Evolutionary conservation across 2,888 invertebrate genomes (phyloP).

Genomic region (Drosophila greeni): DNA sequence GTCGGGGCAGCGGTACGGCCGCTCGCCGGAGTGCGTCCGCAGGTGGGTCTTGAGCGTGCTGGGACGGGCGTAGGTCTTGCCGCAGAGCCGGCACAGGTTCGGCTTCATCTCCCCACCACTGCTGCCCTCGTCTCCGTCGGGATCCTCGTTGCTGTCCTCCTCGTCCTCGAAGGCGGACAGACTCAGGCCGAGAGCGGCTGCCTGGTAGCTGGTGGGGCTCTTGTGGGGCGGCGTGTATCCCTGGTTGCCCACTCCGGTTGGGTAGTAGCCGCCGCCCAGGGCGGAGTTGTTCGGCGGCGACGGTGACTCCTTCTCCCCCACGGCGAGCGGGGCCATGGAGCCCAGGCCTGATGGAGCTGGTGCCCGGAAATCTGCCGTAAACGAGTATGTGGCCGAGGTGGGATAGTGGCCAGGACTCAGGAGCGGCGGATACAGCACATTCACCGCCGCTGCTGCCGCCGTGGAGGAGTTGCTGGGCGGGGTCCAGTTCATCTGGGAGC

Average conservation of each 20-base stretch:
- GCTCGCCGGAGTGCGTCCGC: constrained; percentile 96
- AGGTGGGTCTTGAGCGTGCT: constrained; percentile 98
- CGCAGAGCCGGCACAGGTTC: constrained; percentile 95
- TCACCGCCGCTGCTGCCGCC: constrained; percentile 82
- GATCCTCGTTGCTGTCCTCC: constrained; percentile 82
- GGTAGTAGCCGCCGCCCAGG: constrained; percentile 77
- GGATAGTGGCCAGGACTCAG: constrained; percentile 84
- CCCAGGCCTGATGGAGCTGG: constrained; percentile 80
- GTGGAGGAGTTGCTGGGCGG: constrained; percentile 82
- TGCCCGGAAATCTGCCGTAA: constrained; percentile 89
- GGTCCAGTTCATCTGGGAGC: constrained; percentile 88
- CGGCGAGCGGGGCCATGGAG: constrained; percentile 76
- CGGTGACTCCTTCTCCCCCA: constrained; percentile 72
- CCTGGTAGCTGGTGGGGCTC: constrained; percentile 75
- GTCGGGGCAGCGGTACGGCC: constrained; percentile 87
- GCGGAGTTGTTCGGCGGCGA: constrained; percentile 67
- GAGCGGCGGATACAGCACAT: constrained; percentile 84
- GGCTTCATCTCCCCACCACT: constrained; percentile 83
- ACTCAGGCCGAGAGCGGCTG: constrained; percentile 57
- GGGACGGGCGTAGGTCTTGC: constrained; percentile 97
- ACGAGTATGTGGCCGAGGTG: constrained; percentile 87
- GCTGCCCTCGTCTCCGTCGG: constrained; percentile 79
- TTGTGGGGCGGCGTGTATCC: constrained; percentile 76
- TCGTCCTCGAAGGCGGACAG: constrained; percentile 81
- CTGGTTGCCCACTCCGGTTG: constrained; percentile 64